phyloP scores from a whole-genome alignment of 1,140 invertebrate genomes.

The Bombus balteatus region DNA sequence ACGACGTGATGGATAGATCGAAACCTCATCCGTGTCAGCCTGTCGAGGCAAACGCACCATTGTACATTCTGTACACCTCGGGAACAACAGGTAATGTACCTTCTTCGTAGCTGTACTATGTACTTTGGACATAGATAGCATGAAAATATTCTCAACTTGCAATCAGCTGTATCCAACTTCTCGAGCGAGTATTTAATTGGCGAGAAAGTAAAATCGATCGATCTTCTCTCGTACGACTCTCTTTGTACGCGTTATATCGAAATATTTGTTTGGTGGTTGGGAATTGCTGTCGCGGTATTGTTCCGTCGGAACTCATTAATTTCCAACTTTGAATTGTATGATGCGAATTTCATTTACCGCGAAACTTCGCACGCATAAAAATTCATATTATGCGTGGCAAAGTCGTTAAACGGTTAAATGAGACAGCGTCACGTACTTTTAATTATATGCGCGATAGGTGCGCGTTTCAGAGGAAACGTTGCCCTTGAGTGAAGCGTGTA shows the following conservation, averaged over 20 bases:
- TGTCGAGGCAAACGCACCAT: slow-evolving; percentile 93
- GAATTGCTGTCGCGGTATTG: background rate
- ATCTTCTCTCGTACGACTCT: background rate
- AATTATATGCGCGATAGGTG: background rate
- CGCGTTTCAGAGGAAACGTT: no score
- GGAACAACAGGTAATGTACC: slow-evolving; percentile 90
- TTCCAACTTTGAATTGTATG: background rate
- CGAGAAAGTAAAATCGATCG: background rate
- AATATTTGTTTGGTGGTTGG: background rate
- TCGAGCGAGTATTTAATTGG: background rate
- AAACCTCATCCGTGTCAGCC: slow-evolving; percentile 91
- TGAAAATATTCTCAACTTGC: background rate
- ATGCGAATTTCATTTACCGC: background rate
- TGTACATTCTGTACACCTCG: slow-evolving; percentile 97
- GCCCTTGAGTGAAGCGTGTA: no score
- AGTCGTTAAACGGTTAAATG: background rate
- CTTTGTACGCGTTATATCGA: background rate
- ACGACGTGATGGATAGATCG: slow-evolving; percentile 86
- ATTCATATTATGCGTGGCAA: background rate
- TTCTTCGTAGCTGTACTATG: no score
- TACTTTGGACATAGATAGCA: background rate
- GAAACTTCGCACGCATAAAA: background rate
- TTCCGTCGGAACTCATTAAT: background rate
- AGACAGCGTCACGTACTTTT: background rate
- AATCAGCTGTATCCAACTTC: background rate